These are phyloP conservation scores for Zygothrica quintamaculata DNA, from an alignment of 2,888 invertebrate genomes.

Conservation along the genomic window DNA sequence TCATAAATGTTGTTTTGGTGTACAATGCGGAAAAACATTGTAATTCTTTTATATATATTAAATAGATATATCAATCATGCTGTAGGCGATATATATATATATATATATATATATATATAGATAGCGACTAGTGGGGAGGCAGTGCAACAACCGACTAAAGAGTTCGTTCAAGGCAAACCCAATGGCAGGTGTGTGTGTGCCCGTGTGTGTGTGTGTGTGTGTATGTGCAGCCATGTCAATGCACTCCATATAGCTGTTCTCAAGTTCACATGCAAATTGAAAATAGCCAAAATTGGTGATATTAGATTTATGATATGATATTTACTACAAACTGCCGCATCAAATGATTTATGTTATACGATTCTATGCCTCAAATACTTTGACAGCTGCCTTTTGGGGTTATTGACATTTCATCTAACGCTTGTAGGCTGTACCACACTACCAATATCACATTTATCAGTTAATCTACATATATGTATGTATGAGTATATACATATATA, in stretches of 20 bases:
- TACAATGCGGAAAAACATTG: slow-evolving; percentile 52
- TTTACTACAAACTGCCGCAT: slow-evolving; percentile 37
- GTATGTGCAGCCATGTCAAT: slow-evolving; percentile 57
- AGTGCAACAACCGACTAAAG: slow-evolving; percentile 57
- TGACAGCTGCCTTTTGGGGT: slow-evolving; percentile 65
- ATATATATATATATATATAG: slow-evolving; percentile 9
- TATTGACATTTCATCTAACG: slow-evolving; percentile 58
- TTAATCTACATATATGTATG: slow-evolving; percentile 21
- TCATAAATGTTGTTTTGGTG: slow-evolving; percentile 48
- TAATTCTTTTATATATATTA: slow-evolving; percentile 36
- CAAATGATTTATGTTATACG: slow-evolving; percentile 58
- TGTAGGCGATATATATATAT: too few relatives aligned
- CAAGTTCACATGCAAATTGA: slow-evolving; percentile 76
- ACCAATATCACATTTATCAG: slow-evolving; percentile 38
- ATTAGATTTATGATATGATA: slow-evolving; percentile 74
- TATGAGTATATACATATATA: slow-evolving; percentile 1
- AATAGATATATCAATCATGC: slow-evolving; percentile 39
- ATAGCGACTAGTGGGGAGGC: slow-evolving; percentile 30
- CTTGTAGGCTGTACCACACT: slow-evolving; percentile 45
- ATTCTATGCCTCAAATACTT: slow-evolving; percentile 55
- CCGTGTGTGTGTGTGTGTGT: slow-evolving; percentile 9
- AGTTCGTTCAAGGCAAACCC: slow-evolving; percentile 47
- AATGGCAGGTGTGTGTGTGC: background rate
- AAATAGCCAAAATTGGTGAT: slow-evolving; percentile 58
- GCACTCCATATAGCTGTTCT: slow-evolving; percentile 50